phyloP scores from a whole-genome alignment of 2,888 invertebrate species.

The Agrotis exclamationis region DNA sequence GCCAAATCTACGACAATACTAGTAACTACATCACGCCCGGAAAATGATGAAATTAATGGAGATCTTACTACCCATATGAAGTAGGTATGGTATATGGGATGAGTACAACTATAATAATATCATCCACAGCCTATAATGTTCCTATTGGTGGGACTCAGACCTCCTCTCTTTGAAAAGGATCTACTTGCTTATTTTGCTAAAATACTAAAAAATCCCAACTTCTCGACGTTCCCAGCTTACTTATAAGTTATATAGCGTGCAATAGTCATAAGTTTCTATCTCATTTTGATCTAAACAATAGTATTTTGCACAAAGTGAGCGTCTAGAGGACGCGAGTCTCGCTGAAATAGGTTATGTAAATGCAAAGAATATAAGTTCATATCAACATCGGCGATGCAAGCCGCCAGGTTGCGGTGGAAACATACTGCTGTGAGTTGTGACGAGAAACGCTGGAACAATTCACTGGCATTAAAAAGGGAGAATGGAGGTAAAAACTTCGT shows the following conservation, averaged over 20 bases:
- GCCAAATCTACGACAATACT: no score
- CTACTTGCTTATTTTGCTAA: not conserved
- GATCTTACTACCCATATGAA: not conserved
- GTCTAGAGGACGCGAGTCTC: constrained; percentile 63
- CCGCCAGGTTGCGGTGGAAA: constrained; percentile 75
- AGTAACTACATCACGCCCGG: no score
- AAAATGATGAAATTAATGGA: no score
- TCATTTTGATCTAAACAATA: constrained; percentile 58
- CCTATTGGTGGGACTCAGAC: no score
- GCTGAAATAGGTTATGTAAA: constrained; percentile 84
- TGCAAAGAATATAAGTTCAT: constrained; percentile 82
- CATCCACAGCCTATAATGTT: no score
- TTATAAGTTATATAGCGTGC: constrained; percentile 19
- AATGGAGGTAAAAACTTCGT: not conserved
- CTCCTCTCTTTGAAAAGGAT: no score
- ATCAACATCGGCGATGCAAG: constrained; percentile 80
- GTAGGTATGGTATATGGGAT: no score
- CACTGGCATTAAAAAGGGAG: not conserved
- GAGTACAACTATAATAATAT: no score
- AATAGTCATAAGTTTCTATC: constrained; percentile 48
- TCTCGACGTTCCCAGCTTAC: constrained; percentile 9
- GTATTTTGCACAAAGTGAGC: constrained; percentile 56
- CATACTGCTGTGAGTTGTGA: constrained; percentile 61
- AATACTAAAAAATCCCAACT: not conserved
- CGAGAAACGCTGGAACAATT: not conserved